These are phyloP conservation scores for Saccopteryx leptura DNA, from an alignment of 2,113 vertebrate genomes.

Conservation along the genomic window DNA sequence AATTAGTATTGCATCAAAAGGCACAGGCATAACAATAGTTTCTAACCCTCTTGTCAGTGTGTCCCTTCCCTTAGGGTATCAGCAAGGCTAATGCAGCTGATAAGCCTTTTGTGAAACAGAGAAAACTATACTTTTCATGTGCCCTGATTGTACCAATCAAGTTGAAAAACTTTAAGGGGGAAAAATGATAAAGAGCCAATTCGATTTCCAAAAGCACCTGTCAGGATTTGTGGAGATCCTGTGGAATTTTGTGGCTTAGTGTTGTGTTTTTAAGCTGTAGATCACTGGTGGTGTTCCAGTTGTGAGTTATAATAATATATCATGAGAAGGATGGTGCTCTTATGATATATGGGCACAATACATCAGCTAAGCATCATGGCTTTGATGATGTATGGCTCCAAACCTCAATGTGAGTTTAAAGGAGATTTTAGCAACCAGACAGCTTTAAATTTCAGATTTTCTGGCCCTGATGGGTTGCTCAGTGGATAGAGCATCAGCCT, in stretches of 20 bases:
- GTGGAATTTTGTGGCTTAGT: conserved; percentile 80
- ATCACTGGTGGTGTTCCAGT: conserved; percentile 84
- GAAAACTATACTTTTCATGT: neutral
- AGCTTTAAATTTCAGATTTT: conserved; percentile 81
- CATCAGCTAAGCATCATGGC: conserved; percentile 85
- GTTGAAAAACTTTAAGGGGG: neutral
- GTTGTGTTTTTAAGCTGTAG: conserved; percentile 84
- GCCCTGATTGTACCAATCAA: neutral
- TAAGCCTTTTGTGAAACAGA: neutral
- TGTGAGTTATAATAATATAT: conserved; percentile 87
- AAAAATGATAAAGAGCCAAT: neutral
- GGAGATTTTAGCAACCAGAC: conserved; percentile 75
- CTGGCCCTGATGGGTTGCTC: neutral
- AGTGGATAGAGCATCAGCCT: too few species aligned
- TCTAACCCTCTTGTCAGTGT: neutral
- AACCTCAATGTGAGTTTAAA: conserved; percentile 85
- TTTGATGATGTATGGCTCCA: conserved; percentile 85
- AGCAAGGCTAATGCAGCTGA: neutral
- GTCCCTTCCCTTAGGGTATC: neutral
- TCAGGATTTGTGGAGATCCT: neutral
- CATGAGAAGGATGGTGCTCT: conserved; percentile 80
- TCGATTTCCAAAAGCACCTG: neutral
- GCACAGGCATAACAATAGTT: neutral
- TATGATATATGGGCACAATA: conserved; percentile 85
- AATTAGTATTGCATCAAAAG: neutral